phyloP scores from a whole-genome alignment of 2,888 invertebrate genomes.

The Ischnus inquisitorius region DNA sequence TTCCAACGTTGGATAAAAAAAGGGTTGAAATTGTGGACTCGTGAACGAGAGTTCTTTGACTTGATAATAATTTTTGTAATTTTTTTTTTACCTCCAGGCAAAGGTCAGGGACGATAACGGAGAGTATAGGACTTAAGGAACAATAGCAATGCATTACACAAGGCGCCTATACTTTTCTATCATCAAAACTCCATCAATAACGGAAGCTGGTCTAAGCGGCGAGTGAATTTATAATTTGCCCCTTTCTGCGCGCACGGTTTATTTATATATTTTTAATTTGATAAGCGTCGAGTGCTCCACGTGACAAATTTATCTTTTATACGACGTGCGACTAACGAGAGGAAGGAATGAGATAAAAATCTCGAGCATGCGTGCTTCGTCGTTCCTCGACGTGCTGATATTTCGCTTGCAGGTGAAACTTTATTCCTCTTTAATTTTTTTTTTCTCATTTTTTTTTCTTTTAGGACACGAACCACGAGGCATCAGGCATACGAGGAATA shows the following conservation, averaged over 20 bases:
- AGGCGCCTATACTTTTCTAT: conserved; percentile 21
- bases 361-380: conserved; percentile 27
- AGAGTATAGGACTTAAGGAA: too few species aligned
- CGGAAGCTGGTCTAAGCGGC: not conserved
- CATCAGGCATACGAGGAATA: conserved; percentile 44
- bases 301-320: conserved; percentile 56
- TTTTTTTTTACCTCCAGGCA: too few species aligned
- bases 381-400: conserved; percentile 52
- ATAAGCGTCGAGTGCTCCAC: conserved; percentile 25
- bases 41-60: conserved; percentile 4
- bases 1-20: conserved; percentile 26
- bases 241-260: not conserved
- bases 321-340: conserved; percentile 49
- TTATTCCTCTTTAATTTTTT: conserved; percentile 63
- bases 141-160: not conserved
- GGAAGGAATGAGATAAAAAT: conserved; percentile 53
- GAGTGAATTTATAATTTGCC: conserved; percentile 13
- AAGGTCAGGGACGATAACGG: too few species aligned
- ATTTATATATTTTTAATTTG: conserved; percentile 38
- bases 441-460: conserved; percentile 42
- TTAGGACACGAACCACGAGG: conserved; percentile 27
- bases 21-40: conserved; percentile 12
- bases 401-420: conserved; percentile 56
- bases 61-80: conserved; percentile 37
- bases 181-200: conserved; percentile 42